phyloP scores from a whole-genome alignment of 2,113 vertebrate species.

The Monarcha castaneiventris region DNA sequence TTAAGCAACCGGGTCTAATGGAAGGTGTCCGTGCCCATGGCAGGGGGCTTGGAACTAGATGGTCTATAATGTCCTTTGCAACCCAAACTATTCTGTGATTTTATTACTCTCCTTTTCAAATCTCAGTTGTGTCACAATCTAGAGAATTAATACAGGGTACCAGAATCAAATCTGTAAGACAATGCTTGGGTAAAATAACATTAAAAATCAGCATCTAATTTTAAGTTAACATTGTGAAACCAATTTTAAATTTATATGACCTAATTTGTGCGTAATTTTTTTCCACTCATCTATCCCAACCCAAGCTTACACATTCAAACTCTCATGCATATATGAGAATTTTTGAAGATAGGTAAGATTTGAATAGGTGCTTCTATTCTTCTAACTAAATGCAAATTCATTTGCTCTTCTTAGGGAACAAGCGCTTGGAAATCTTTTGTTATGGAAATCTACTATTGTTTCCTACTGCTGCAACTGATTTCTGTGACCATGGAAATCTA shows the following conservation, averaged over 20 bases:
- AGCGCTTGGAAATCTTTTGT: not conserved
- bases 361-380: not conserved
- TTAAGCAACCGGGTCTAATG: not conserved
- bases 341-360: not conserved
- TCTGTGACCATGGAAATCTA: conserved; percentile 22
- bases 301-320: not conserved
- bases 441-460: conserved; percentile 53
- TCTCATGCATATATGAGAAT: not conserved
- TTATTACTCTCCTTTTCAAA: not conserved
- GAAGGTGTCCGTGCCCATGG: not conserved
- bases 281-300: not conserved
- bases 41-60: not conserved
- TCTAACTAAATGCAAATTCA: conserved; percentile 4
- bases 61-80: not conserved
- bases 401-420: not conserved
- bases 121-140: not conserved
- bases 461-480: not conserved
- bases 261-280: not conserved
- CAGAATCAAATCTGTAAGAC: not conserved
- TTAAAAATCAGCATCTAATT: not conserved
- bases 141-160: not conserved
- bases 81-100: not conserved
- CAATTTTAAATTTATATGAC: not conserved
- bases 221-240: not conserved
- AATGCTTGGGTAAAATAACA: not conserved